A percentile compares a stretch with the other conserved stretches of the same genome.
phyloP scores from a whole-genome alignment of 1,140 invertebrate species.

The Hesperophylax magnus region DNA sequence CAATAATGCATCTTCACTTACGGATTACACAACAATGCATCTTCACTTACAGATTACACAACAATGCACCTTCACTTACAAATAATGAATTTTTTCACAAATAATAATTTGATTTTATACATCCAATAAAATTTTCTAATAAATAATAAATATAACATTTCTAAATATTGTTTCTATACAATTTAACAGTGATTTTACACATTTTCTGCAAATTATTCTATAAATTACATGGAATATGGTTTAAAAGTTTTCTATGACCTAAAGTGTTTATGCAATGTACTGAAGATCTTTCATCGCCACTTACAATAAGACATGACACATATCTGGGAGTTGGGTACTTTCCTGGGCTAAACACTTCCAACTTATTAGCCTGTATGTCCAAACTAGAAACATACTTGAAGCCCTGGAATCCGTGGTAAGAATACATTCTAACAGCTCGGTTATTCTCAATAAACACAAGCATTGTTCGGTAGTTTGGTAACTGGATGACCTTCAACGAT shows the following conservation, averaged over 20 bases:
- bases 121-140: too few relatives aligned
- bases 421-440: constrained; percentile 34
- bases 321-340: neutral
- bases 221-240: constrained; percentile 18
- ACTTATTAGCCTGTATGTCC: constrained; percentile 17
- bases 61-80: too few relatives aligned
- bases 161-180: too few relatives aligned
- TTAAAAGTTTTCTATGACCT: constrained; percentile 1
- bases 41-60: too few relatives aligned
- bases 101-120: too few relatives aligned
- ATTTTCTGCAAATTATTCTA: neutral
- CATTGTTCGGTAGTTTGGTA: constrained; percentile 45
- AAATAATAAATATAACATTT: too few relatives aligned
- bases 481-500: constrained; percentile 45
- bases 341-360: constrained; percentile 21
- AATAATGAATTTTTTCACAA: too few relatives aligned
- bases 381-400: constrained; percentile 44
- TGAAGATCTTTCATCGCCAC: constrained; percentile 9
- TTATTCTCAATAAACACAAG: constrained; percentile 45
- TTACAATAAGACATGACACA: constrained; percentile 12
- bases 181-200: too few relatives aligned
- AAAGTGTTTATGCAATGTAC: constrained; percentile 34
- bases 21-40: too few relatives aligned
- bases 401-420: constrained; percentile 47
- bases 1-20: too few relatives aligned